Base-by-base conservation (phyloP, 1,140 invertebrate genomes). In the Anadara kagoshimensis region DNA sequence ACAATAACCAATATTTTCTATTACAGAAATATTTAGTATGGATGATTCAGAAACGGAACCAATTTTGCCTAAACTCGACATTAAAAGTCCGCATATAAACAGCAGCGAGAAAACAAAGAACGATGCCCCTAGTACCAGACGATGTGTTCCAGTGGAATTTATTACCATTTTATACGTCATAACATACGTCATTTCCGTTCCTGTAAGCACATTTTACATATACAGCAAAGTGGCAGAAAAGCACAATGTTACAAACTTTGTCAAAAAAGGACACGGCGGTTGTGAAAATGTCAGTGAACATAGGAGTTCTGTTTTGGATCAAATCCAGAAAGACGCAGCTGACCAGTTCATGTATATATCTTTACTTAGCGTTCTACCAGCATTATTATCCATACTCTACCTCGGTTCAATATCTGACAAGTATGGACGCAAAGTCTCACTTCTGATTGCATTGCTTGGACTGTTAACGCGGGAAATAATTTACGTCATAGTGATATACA, bases 121-220 rank as follows among this genome's bases (percentile, higher is more conserved):
- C 14, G 11, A 11, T 3, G 4, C n/a, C 47, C 47, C 2, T 2
- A 18, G 47, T 4, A 49, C 3, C 47, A 49, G n/a, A 49, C 47
- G 47, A 18, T 45, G 24, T 22, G n/a, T 64, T n/a, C 18, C 47
- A 1, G 8, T 64, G 4, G 67, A 69, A 69, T 16, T 62, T 8
- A 22, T 61, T 43, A 0, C 22, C 1, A n/a, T 41, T 14, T 41
- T 69, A 10, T 24, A 62, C 29, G 51, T 69, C 43, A n/a, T 24
- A 5, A 11, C 67, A 0, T 14, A 47, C 12, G 45, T 61, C 16
- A 41, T 56, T n/a, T 24, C 57, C 10, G 1, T 54, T 5, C 58
- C 67, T 14, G 62, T 69, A 41, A 43, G 26, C 24, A 57, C 61
- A 41, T 69, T 69, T 54, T 69, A 69, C 53, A 58, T 69, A 5